Base-by-base conservation (phyloP, 2,113 vertebrate species). In the Aegithalos caudatus region DNA sequence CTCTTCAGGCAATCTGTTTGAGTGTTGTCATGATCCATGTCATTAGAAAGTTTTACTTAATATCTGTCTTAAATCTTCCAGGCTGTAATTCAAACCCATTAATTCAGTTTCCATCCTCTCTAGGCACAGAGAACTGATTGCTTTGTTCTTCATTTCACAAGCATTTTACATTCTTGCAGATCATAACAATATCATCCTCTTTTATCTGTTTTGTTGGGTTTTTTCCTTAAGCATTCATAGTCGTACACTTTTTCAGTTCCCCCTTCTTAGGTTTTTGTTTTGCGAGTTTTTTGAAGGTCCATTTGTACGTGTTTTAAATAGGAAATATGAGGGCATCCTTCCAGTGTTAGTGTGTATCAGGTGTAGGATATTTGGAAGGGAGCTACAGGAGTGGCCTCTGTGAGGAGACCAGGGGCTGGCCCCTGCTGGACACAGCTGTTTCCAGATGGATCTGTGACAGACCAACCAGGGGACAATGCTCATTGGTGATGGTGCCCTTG, bases 41-140 rank as follows among this genome's bases (percentile, higher is more conserved):
- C 31, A 24, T 87, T 79, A 71, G 81, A 89, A 96, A 92, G 33
- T 60, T 95, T 86, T 85, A 54, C n/a, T 79, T 87, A 81, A 60
- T 81, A 89, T 86, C 47, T 56, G 4, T 65, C 45, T 86, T 90
- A 91, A 91, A 91, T 81, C 57, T 78, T 87, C 53, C 69, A 84
- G 37, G 8, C 33, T 85, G 22, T 76, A 89, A 71, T 71, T 91
- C 72, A 89, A 92, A 47, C 13, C 35, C 47, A 38, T 86, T 74
- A 62, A 78, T 84, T 89, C 35, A 45, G 81, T 66, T 92, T 62
- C 40, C 15, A 56, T 74, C 19, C 13, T 84, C 38, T 62, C 21
- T 71, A 78, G 13, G 33, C 29, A 62, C 1, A 1, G 24, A 78
- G 33, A 92, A 81, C 15, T 53, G n/a, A 70, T 79, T 82, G 35